These are phyloP conservation scores for Semotilus atromaculatus DNA, from an alignment of 2,797 vertebrate genomes.

Conservation along the genomic window DNA sequence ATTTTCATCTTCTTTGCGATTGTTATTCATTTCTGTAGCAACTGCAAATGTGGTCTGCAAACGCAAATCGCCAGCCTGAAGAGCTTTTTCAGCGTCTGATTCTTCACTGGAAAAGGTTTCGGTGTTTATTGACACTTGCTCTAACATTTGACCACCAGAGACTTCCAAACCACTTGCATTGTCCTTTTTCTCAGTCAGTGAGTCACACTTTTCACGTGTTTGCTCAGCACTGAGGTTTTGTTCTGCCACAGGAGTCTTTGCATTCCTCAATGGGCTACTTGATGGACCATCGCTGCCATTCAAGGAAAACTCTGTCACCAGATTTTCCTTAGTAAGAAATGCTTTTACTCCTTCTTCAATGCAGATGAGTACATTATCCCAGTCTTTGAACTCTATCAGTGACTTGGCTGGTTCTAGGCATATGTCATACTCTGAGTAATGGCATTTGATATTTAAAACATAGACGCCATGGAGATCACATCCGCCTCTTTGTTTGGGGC, in stretches of 20 bases:
- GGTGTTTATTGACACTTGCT: slow-evolving; percentile 26
- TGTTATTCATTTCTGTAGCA: slow-evolving; percentile 17
- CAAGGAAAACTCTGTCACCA: slow-evolving; percentile 80
- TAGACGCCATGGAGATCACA: slow-evolving; percentile 87
- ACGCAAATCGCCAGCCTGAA: slow-evolving; percentile 25
- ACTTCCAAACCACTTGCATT: not conserved
- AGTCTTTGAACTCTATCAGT: slow-evolving; percentile 94
- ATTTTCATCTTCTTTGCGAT: slow-evolving; percentile 36
- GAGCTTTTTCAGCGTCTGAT: slow-evolving; percentile 32
- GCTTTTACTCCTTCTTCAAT: slow-evolving; percentile 87
- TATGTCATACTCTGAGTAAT: slow-evolving; percentile 88
- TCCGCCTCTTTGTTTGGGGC: slow-evolving; percentile 79
- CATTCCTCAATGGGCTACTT: slow-evolving; percentile 28
- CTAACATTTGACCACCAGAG: slow-evolving; percentile 23
- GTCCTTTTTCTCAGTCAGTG: slow-evolving; percentile 1
- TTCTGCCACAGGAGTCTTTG: not conserved
- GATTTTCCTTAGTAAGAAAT: slow-evolving; percentile 87
- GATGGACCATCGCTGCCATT: slow-evolving; percentile 71
- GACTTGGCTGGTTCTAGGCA: slow-evolving; percentile 94
- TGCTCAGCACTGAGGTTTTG: slow-evolving; percentile 55
- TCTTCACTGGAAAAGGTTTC: slow-evolving; percentile 29
- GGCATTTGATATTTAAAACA: slow-evolving; percentile 88
- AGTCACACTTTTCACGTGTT: slow-evolving; percentile 15
- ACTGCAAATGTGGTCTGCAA: slow-evolving; percentile 30
- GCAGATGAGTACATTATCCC: slow-evolving; percentile 85